A percentile compares a stretch with the other conserved stretches of the same genome.
phyloP scores from a whole-genome alignment of 1,140 invertebrate species.

The Caerostris darwini region DNA sequence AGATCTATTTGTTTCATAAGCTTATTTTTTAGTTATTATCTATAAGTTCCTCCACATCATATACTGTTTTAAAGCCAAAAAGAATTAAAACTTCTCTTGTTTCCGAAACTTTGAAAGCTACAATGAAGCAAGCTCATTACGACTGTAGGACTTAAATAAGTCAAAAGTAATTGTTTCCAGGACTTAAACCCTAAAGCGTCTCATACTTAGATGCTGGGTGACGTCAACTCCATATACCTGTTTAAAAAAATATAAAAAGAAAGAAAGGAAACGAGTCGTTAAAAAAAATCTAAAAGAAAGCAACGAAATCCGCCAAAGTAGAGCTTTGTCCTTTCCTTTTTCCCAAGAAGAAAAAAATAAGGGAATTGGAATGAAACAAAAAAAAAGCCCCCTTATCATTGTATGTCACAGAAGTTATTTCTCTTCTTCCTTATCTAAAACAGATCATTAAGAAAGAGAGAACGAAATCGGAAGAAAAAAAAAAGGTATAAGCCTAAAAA shows the following conservation, averaged over 20 bases:
- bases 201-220: background rate
- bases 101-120: background rate
- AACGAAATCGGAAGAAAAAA: constrained; percentile 25
- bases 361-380: background rate
- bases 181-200: constrained; percentile 28
- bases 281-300: background rate
- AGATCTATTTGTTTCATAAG: no score
- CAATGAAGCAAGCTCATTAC: constrained; percentile 35
- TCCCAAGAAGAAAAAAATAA: constrained; percentile 14
- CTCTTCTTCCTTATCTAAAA: constrained; percentile 65
- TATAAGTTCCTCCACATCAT: no score
- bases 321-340: constrained; percentile 3
- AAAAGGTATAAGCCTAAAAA: constrained; percentile 54
- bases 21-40: no score
- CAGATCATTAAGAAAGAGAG: constrained; percentile 57
- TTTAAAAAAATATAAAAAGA: background rate
- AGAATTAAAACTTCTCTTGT: no score
- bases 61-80: no score
- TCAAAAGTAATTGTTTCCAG: constrained; percentile 54
- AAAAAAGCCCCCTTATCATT: constrained; percentile 40
- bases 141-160: constrained; percentile 7
- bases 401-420: constrained; percentile 58
- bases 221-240: constrained; percentile 31
- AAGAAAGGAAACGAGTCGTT: background rate
- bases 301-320: background rate